These are phyloP conservation scores for Agapostemon virescens DNA, from an alignment of 2,888 invertebrate species.

Conservation along the genomic window DNA sequence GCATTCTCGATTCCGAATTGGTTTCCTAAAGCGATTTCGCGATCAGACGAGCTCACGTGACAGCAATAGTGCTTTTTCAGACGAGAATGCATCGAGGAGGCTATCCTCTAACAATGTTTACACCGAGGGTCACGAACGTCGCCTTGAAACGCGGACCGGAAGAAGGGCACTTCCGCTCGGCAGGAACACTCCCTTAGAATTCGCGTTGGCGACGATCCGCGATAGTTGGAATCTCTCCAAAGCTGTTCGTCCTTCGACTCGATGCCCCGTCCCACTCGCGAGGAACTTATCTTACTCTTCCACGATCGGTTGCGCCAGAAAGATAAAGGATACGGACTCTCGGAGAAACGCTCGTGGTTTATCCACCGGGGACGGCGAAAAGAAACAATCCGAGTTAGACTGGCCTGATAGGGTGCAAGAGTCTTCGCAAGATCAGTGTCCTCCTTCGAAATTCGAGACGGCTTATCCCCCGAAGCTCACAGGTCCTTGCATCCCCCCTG, in stretches of 20 bases:
- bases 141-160: neutral
- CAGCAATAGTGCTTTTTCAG: conserved; percentile 28
- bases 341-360: neutral
- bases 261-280: conserved; percentile 9
- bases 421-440: neutral
- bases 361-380: neutral
- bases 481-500: neutral
- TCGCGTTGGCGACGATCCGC: conserved; percentile 33
- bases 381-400: neutral
- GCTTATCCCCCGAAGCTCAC: neutral
- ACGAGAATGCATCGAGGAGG: neutral
- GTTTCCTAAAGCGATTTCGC: neutral
- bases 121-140: neutral
- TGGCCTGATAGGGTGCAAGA: neutral
- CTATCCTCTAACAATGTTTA: neutral
- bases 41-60: neutral
- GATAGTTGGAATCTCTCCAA: conserved; percentile 48
- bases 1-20: neutral
- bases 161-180: conserved; percentile 20
- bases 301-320: neutral
- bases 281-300: conserved; percentile 23
- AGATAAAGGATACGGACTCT: too few species aligned
- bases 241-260: conserved; percentile 36
- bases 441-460: neutral
- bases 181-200: conserved; percentile 12